phyloP scores from a whole-genome alignment of 1,140 invertebrate species.

The Latrodectus geometricus region DNA sequence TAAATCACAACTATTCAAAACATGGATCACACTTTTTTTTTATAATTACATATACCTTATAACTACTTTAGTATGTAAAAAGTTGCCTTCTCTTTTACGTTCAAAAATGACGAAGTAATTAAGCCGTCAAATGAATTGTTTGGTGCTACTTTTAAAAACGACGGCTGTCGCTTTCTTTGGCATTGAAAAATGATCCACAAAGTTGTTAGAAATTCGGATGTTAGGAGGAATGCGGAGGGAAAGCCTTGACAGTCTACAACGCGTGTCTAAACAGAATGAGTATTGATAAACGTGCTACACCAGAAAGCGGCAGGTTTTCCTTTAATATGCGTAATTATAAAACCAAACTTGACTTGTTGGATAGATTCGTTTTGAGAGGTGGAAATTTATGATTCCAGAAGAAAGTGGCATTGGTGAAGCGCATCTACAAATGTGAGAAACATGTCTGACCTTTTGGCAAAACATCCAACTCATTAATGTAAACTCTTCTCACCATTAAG shows the following conservation, averaged over 20 bases:
- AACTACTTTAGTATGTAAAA: conserved; percentile 6
- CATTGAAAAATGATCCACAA: conserved; percentile 39
- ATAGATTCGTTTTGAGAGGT: conserved; percentile 33
- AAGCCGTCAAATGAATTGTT: conserved; percentile 33
- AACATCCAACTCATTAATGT: conserved; percentile 30
- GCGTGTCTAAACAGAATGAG: conserved; percentile 19
- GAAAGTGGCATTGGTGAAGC: neutral
- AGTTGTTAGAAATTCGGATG: conserved; percentile 40
- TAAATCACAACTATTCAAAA: conserved; percentile 48
- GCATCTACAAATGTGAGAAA: conserved; percentile 31
- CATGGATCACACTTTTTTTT: conserved; percentile 19
- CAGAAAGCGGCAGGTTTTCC: neutral
- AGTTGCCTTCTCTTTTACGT: neutral
- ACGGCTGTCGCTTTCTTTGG: conserved; percentile 20
- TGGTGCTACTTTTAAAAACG: conserved; percentile 23
- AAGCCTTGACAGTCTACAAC: neutral
- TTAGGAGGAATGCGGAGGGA: neutral
- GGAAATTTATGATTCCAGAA: conserved; percentile 29
- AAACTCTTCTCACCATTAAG: conserved; percentile 18
- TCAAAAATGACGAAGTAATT: conserved; percentile 27
- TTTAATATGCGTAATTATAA: conserved; percentile 56
- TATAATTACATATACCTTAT: neutral
- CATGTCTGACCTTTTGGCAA: conserved; percentile 9
- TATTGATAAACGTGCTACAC: conserved; percentile 32
- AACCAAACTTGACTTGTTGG: conserved; percentile 38